These are phyloP conservation scores for Lemur catta DNA, from an alignment of 2,797 vertebrate genomes.

Conservation along the genomic window DNA sequence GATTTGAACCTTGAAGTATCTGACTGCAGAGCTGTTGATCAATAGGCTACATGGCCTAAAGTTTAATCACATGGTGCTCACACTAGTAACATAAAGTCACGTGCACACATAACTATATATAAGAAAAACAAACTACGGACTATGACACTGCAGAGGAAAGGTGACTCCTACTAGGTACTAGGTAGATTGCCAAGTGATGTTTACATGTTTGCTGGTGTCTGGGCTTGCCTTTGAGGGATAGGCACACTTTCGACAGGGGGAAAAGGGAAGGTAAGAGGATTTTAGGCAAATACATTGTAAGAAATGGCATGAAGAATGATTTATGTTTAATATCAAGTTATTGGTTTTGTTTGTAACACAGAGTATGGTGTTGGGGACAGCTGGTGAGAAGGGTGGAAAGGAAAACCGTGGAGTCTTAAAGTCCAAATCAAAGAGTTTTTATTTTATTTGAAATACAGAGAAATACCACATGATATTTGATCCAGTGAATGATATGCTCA, in stretches of 20 bases:
- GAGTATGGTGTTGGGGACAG: neutral
- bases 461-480: neutral
- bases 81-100: neutral
- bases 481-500: neutral
- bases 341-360: neutral
- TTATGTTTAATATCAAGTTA: neutral
- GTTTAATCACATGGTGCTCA: neutral
- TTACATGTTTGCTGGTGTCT: neutral
- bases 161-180: neutral
- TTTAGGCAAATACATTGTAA: neutral
- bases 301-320: neutral
- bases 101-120: neutral
- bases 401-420: neutral
- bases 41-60: neutral
- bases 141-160: neutral
- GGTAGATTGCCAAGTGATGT: neutral
- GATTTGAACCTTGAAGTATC: neutral
- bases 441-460: neutral
- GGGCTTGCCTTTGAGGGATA: neutral
- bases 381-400: neutral
- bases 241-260: neutral
- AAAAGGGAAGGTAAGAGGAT: accelerated
- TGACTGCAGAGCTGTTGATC: neutral
- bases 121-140: neutral
- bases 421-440: neutral